Conservation (phyloP, 1,140 invertebrate genomes). For the Euwallacea fornicatus region DNA sequence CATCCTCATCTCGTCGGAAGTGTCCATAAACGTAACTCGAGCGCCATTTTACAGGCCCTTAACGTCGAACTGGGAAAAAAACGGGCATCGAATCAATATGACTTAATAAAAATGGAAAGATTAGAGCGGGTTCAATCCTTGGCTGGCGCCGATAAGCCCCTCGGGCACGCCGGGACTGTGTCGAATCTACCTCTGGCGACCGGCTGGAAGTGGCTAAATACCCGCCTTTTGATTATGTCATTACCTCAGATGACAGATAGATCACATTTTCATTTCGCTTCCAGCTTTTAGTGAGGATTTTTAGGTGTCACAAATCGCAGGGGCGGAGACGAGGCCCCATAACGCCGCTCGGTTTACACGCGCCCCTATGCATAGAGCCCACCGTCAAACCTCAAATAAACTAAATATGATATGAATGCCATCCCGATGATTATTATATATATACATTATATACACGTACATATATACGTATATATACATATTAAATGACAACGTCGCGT, state of each 20-base stretch:
- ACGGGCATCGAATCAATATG: conserved; percentile 31
- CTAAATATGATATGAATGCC: too few relatives aligned
- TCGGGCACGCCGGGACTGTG: conserved; percentile 36
- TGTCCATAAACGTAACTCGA: conserved; percentile 22
- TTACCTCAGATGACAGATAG: conserved; percentile 47
- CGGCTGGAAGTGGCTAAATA: conserved; percentile 41
- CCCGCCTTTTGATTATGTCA: conserved; percentile 47
- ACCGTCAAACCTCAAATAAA: too few relatives aligned
- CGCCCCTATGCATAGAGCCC: too few relatives aligned
- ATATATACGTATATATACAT: too few relatives aligned
- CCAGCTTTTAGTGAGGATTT: conserved; percentile 25
- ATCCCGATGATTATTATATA: too few relatives aligned
- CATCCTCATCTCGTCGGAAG: conserved; percentile 19
- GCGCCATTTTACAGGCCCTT: conserved; percentile 20
- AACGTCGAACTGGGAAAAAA: conserved; percentile 19
- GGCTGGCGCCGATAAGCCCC: conserved; percentile 34
- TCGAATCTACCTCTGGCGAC: conserved; percentile 46
- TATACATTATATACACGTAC: too few relatives aligned
- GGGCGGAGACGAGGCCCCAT: not conserved
- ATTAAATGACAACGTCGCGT: too few relatives aligned
- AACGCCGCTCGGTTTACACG: too few relatives aligned
- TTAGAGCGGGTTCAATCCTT: conserved; percentile 30
- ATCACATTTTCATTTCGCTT: conserved; percentile 46
- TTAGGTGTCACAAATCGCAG: not conserved
- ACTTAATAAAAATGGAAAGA: conserved; percentile 38